A percentile compares a stretch with the other conserved stretches of the same genome.
Evolutionary conservation across 2,113 vertebrate species (phyloP).

Genomic region (Rana temporaria): DNA sequence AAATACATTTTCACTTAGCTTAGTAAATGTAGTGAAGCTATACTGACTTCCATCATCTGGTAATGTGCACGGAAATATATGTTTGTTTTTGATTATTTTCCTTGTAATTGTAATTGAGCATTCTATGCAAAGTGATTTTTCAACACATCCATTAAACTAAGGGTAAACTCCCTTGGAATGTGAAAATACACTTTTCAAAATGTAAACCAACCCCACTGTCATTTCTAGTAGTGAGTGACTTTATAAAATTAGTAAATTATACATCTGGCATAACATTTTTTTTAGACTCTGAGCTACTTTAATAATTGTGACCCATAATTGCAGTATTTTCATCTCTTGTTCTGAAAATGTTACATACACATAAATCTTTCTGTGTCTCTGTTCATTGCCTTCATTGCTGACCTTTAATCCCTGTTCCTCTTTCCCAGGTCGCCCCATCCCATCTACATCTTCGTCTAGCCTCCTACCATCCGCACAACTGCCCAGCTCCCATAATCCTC

Average conservation of each 20-base stretch:
- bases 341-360: slow-evolving; percentile 11
- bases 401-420: slow-evolving; percentile 82
- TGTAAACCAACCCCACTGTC: too few species aligned
- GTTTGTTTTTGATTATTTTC: too few species aligned
- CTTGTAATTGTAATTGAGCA: too few species aligned
- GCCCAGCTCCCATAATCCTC: slow-evolving; percentile 90
- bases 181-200: too few species aligned
- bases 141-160: too few species aligned
- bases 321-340: not conserved
- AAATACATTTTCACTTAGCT: too few species aligned
- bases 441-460: slow-evolving; percentile 96
- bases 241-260: slow-evolving; percentile 2
- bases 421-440: slow-evolving; percentile 96
- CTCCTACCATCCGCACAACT: slow-evolving; percentile 93
- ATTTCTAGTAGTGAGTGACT: not conserved
- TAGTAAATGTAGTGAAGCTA: too few species aligned
- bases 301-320: not conserved
- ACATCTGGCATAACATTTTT: not conserved
- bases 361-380: slow-evolving; percentile 61
- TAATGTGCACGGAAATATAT: too few species aligned
- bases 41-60: too few species aligned
- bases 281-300: not conserved
- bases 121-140: too few species aligned
- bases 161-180: too few species aligned
- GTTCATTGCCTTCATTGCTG: slow-evolving; percentile 73